These are phyloP conservation scores for Netelia fuscicornis DNA, from an alignment of 2,888 invertebrate genomes.

Conservation along the genomic window DNA sequence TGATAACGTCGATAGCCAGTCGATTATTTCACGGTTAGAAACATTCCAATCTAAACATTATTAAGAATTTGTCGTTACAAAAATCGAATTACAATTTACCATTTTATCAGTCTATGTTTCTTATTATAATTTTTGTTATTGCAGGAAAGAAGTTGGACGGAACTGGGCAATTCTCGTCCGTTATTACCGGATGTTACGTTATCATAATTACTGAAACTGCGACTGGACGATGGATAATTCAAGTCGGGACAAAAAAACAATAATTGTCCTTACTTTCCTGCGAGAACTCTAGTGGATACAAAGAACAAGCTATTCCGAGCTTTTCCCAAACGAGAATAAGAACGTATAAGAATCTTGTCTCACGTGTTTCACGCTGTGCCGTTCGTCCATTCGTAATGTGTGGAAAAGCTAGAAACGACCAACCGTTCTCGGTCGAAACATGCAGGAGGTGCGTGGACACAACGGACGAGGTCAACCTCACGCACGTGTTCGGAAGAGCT, in stretches of 20 bases:
- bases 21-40: no score
- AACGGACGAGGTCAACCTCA: constrained; percentile 78
- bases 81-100: neutral
- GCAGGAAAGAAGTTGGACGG: neutral
- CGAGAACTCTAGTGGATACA: neutral
- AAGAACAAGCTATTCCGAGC: neutral
- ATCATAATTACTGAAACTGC: no score
- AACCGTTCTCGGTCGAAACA: constrained; percentile 61
- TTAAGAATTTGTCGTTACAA: neutral
- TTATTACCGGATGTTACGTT: no score
- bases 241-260: no score
- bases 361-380: neutral
- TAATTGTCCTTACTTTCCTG: no score
- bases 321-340: neutral
- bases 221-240: no score
- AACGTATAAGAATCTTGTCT: no score
- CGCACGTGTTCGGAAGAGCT: constrained; percentile 74
- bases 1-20: no score
- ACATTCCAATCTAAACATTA: no score
- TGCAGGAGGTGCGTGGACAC: constrained; percentile 79
- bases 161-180: no score
- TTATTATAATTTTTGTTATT: neutral
- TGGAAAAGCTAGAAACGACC: constrained; percentile 9
- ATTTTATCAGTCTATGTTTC: neutral
- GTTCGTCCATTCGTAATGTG: neutral